Conservation (phyloP, 2,797 vertebrate species). For the Cyclura pinguis region DNA sequence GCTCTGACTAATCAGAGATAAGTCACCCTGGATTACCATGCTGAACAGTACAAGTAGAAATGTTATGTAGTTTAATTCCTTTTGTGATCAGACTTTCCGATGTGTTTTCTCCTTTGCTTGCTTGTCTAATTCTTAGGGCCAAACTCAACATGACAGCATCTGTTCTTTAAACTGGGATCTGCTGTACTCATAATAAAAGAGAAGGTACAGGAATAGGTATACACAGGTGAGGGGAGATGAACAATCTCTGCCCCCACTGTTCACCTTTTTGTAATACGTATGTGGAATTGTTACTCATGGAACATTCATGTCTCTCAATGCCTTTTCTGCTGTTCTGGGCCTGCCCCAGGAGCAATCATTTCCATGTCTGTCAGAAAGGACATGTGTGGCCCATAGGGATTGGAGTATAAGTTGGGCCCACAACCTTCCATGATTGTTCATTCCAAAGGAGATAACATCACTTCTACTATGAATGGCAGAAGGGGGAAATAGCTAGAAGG, state of each 20-base stretch:
- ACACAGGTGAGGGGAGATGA: not conserved
- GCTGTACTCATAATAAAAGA: not conserved
- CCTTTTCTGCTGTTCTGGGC: no score
- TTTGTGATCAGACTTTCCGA: conserved; percentile 42
- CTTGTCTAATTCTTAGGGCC: conserved; percentile 19
- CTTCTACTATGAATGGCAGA: not conserved
- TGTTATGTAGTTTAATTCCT: conserved; percentile 2
- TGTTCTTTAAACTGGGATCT: not conserved
- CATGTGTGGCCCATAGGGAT: no score
- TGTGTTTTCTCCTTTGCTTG: conserved; percentile 40
- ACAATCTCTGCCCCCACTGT: not conserved
- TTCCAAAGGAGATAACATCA: not conserved
- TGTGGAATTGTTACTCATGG: no score
- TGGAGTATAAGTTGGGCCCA: no score
- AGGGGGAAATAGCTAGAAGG: not conserved
- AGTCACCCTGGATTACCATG: conserved; percentile 23
- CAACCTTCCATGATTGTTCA: no score
- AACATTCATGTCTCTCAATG: no score
- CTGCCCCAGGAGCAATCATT: no score
- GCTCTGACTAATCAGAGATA: conserved; percentile 47
- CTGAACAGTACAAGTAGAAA: conserved; percentile 41
- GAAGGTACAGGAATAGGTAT: not conserved
- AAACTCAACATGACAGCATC: not conserved
- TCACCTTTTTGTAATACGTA: not conserved
- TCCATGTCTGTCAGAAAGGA: no score